A percentile compares a stretch with the other conserved stretches of the same genome.
Conservation (phyloP, 92 coral and sea anemone genomes). For the Parazoanthus darwini region DNA sequence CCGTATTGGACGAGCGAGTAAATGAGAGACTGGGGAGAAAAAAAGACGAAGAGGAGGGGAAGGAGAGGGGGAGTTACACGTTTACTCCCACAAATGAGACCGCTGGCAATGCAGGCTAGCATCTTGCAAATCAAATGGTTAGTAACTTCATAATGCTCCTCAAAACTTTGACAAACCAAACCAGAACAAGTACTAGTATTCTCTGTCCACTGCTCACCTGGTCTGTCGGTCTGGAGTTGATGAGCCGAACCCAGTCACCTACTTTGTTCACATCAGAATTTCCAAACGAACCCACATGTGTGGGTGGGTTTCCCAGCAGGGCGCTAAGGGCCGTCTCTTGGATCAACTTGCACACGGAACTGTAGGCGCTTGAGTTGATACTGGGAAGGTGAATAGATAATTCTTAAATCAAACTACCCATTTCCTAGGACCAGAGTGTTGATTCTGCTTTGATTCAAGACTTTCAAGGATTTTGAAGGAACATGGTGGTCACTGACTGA, state of each 20-base stretch:
- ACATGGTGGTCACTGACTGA: too few species aligned
- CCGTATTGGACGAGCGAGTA: too few species aligned
- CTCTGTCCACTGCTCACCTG: conserved; percentile 47
- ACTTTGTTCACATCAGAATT: conserved; percentile 96
- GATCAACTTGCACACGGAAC: conserved; percentile 66
- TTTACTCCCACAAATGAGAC: too few species aligned
- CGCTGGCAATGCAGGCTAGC: too few species aligned
- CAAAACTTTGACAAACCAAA: neutral
- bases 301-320: conserved; percentile 76
- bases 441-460: too few species aligned
- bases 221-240: conserved; percentile 78
- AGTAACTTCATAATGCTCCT: too few species aligned
- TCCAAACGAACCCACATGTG: conserved; percentile 90
- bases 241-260: conserved; percentile 92
- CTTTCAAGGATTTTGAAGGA: too few species aligned
- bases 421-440: neutral
- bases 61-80: too few species aligned
- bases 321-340: conserved; percentile 78
- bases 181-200: neutral
- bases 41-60: too few species aligned
- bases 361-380: conserved; percentile 53
- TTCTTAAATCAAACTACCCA: neutral
- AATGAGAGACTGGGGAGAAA: too few species aligned
- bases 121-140: too few species aligned
- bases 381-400: conserved; percentile 18